Percentiles rank a stretch among this genome's conserved stretches.
Evolutionary conservation across 2,797 vertebrate species (phyloP).

Genomic region (Chiloscyllium punctatum): DNA sequence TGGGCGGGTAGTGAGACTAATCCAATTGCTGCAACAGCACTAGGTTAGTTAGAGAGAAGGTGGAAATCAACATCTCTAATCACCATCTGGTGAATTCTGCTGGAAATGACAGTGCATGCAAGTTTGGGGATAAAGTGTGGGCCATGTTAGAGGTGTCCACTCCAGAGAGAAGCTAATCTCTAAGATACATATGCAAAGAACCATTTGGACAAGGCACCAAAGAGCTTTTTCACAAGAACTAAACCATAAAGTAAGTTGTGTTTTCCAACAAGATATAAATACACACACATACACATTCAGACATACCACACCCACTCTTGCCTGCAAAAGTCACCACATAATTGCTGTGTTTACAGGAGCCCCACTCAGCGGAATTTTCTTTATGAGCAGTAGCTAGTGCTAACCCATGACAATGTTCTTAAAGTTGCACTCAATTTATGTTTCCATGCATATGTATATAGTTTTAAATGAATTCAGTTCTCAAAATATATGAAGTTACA

Average conservation of each 20-base stretch:
- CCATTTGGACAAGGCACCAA: slow-evolving; percentile 19
- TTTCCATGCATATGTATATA: not conserved
- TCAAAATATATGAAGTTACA: slow-evolving; percentile 4
- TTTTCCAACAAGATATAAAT: not conserved
- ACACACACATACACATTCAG: not conserved
- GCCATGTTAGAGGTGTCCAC: not conserved
- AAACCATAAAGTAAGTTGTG: not conserved
- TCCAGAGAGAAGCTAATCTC: not conserved
- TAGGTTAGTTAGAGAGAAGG: not conserved
- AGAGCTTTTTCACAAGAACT: not conserved
- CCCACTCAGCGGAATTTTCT: not conserved
- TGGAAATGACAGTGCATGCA: not conserved
- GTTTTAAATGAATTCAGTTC: not conserved
- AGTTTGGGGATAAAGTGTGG: not conserved
- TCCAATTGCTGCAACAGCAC: not conserved
- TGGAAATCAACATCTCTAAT: not conserved
- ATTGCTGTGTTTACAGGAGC: not conserved
- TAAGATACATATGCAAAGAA: not conserved
- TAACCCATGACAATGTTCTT: not conserved
- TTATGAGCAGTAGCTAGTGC: not conserved
- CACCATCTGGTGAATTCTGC: not conserved
- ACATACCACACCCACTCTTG: not conserved
- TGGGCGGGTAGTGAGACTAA: not conserved
- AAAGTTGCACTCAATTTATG: not conserved
- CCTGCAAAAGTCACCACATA: not conserved